Evolutionary conservation across 2,797 vertebrate genomes (phyloP).

Genomic region (Rhynchonycteris naso): DNA sequence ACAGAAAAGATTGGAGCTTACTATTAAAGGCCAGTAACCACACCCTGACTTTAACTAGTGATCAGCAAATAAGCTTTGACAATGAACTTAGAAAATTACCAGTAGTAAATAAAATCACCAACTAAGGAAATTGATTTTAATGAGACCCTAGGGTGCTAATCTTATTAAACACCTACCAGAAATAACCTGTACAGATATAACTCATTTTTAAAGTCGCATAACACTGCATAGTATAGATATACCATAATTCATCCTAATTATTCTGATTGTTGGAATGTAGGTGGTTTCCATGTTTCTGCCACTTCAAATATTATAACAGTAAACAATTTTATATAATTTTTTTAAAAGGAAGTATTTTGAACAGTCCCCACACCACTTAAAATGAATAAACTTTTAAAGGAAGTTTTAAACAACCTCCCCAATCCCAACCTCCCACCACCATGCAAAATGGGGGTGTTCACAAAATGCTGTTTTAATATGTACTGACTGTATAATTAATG

Average conservation of each 20-base stretch:
- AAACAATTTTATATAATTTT: constrained; percentile 23
- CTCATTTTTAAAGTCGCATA: neutral
- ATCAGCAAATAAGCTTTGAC: constrained; percentile 75
- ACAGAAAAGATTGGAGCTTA: constrained; percentile 80
- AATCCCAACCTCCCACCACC: neutral
- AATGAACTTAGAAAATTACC: constrained; percentile 66
- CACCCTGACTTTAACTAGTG: constrained; percentile 62
- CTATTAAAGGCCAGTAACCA: constrained; percentile 75
- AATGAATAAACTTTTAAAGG: constrained; percentile 54
- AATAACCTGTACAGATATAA: constrained; percentile 40
- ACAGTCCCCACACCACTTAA: constrained; percentile 53
- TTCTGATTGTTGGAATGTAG: neutral
- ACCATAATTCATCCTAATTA: constrained; percentile 13
- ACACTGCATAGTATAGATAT: neutral
- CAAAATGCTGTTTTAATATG: constrained; percentile 34
- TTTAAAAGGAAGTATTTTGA: constrained; percentile 18
- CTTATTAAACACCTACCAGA: constrained; percentile 57
- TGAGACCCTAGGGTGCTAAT: constrained; percentile 53
- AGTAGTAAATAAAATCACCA: constrained; percentile 48
- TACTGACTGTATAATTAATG: neutral
- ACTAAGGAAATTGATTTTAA: constrained; percentile 58
- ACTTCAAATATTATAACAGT: neutral
- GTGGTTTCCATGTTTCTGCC: constrained; percentile 40
- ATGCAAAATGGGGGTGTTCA: neutral
- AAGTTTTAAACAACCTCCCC: constrained; percentile 25